Base-by-base conservation (phyloP, 1,140 invertebrate species). In the Eubasilissa regina region DNA sequence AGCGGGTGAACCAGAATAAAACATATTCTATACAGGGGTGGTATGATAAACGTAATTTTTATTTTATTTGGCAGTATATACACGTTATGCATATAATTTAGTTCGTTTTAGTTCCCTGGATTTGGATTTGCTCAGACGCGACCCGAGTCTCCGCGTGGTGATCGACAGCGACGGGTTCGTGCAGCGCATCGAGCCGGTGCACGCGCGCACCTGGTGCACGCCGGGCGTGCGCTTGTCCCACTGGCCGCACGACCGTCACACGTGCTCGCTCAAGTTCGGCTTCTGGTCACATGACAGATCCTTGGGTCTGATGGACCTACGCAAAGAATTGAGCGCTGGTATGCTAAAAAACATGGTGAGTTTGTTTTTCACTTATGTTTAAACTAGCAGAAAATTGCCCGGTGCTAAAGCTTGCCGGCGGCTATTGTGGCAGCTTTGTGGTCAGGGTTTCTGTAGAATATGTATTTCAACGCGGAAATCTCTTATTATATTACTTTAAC, bases 211-310 rank as follows among this genome's bases (percentile, higher is more conserved):
- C 1, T 73, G 77, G 64, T 81, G 80, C 58, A 11, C 56, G 4
- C 48, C 77, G 3, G 21, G 73, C 9, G n/a, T 21, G 15, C 51
- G 53, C 12, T 19, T 81, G 4, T 44, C 44, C 0, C 51, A 78
- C 60, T 82, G 81, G 81, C 81, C 81, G 15, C 47, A 48, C 12
- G 81, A 82, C 58, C 43, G 35, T 12, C 81, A 82, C 56, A n/a
- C 15, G 9, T 82, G 81, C 72, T 21, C n/a, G 13, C 11, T 82
- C 10, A n/a, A 15, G 51, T 15, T 80, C 10, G 81, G 81, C 43
- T 19, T 80, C 3, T 80, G 76, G 75, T 17, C 75, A 12, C 72
- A 78, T 4, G 21, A 75, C 43, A 15, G 9, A 13, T 45, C 43
- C 44, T 15, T 47, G 35, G 13, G 35, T 7, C 10, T 68, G 35